Evolutionary conservation across 2,888 invertebrate species (phyloP), one percentile per base, ranked within the genome.

Genomic region (Drosophila anomalipes): DNA sequence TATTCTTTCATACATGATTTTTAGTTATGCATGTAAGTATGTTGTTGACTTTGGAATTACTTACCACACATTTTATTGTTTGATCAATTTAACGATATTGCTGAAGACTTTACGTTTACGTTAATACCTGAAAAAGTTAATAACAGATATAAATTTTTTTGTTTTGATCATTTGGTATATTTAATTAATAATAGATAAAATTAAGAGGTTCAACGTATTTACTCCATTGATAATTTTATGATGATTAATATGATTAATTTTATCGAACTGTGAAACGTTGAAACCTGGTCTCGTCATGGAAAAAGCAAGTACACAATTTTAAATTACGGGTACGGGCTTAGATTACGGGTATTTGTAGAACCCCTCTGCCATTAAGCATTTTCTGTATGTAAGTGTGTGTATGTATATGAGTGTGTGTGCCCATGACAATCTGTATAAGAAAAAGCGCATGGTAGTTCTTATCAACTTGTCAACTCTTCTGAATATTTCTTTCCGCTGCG

Each of bases 1-100:
- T 2, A 3, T 14, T 44, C 0, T 0, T 5, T 22, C 22, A 12
- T 22, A 12, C 5, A 9, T 4, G 14, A 47, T 22, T 47, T 16
- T 47, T 14, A 47, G 14, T 14, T 22, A 22, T 47, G 47, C 7
- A 16, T 47, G 22, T 14, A 22, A 41, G n/a, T 14, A 47, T 4
- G 4, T 47, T 47, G 28, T 30, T 32, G 32, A 7, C n/a, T 52
- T 6, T 12, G n/a, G 2, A 19, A 32, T 19, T 35, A 79, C 79
- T 81, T 63, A 81, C 80, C 80, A 74, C 80, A 81, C 80, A 81
- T 81, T 65, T 60, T 72, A 10, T 33, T 2, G 32, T 16, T 63
- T 19, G 12, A 4, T 70, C 41, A 63, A 30, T 62, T 26, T 19
- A 10, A 47, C n/a, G 16, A 16, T 71, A 4, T 22, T 12, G 16